Evolutionary conservation across 2,888 invertebrate species (phyloP), one percentile per base, ranked within the genome.

Genomic region (Pharmacophagus antenor): DNA sequence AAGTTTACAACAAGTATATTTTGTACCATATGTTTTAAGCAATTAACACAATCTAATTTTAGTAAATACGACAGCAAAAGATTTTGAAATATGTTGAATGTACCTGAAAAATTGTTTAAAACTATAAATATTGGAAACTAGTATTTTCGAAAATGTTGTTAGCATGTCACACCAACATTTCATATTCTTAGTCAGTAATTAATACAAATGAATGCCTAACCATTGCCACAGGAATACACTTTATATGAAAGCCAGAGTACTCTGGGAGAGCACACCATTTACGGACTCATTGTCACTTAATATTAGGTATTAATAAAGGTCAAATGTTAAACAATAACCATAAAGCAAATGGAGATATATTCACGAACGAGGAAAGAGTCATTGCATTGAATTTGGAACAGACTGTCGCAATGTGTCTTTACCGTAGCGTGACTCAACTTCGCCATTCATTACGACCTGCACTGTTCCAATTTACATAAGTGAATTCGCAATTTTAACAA

Each of bases 401-500:
- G 47, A 50, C 47, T 56, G 58, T 63, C 57, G 42, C 48, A 58
- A n/a, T n/a, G 10, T 1, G 31, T 1, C 12, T 31, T 31, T 10
- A 62, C 62, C 23, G 44, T 69, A 48, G 73, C 76, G 76, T 76
- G 76, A 73, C 72, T 66, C 12, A 63, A 63, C 56, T 67, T 66
- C 71, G 69, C 70, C 64, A 69, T 63, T 72, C 70, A 67, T 70
- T 69, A 61, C 54, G 54, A 61, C 55, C 62, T 62, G 62, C 62
- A 62, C 62, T 64, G 64, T 62, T 63, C 56, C 62, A 67, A 65
- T 64, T 64, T 61, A 60, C 67, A 64, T 61, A 66, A 64, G 61
- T 56, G 64, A 66, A 65, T 63, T 65, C 61, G 62, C 63, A 63
- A 60, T 62, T 61, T 60, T 64, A 63, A 65, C 62, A 58, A 62